Conservation (phyloP, 2,888 invertebrate genomes). For the Xestia ashworthii region DNA sequence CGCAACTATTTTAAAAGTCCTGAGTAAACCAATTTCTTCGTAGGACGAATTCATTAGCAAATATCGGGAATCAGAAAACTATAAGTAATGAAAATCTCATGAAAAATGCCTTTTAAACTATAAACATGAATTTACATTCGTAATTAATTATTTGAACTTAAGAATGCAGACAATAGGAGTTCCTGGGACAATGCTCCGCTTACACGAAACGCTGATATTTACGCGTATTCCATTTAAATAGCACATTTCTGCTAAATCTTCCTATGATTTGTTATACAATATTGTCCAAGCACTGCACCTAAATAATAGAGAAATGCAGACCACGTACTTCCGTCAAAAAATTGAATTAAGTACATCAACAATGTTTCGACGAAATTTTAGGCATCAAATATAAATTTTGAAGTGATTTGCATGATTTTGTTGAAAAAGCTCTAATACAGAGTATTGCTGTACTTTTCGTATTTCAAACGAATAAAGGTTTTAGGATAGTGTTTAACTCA, state of each 20-base stretch:
- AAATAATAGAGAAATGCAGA: neutral
- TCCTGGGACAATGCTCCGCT: neutral
- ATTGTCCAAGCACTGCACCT: neutral
- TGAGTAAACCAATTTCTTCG: neutral
- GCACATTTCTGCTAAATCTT: neutral
- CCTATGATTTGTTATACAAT: neutral
- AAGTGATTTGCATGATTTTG: neutral
- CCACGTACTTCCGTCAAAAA: neutral
- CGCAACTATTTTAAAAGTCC: neutral
- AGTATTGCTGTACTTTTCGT: neutral
- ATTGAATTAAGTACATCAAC: neutral
- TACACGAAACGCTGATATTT: neutral
- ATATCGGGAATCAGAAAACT: neutral
- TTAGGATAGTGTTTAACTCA: neutral
- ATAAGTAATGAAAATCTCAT: neutral
- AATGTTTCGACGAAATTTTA: neutral
- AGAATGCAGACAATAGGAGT: neutral
- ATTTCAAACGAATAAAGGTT: neutral
- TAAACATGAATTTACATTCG: neutral
- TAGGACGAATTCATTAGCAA: no score
- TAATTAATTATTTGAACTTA: neutral
- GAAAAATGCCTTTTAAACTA: neutral
- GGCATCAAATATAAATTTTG: neutral
- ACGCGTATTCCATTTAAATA: neutral
- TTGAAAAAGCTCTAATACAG: neutral